Evolutionary conservation across 2,797 vertebrate genomes (phyloP).

Genomic region (Hirundo rustica): DNA sequence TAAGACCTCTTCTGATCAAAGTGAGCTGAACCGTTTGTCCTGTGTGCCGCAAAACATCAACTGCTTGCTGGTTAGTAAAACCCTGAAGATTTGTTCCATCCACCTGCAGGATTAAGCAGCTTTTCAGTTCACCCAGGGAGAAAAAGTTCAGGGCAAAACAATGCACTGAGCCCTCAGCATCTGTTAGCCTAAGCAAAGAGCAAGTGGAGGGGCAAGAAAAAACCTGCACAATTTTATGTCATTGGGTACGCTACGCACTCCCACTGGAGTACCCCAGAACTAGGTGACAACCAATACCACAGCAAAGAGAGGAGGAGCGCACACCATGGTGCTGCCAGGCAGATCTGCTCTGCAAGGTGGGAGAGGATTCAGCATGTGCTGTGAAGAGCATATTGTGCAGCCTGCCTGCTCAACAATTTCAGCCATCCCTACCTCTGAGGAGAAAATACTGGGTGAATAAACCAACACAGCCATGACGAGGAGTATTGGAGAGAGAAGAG

Average conservation of each 20-base stretch:
- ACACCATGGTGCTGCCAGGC: rapidly evolving
- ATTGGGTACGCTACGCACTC: background rate
- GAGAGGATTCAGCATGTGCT: background rate
- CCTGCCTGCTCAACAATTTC: background rate
- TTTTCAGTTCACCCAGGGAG: background rate
- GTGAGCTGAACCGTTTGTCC: slow-evolving; percentile 90
- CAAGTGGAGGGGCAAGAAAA: background rate
- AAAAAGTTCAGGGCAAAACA: background rate
- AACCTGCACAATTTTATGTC: background rate
- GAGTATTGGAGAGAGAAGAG: background rate
- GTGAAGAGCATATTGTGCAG: rapidly evolving
- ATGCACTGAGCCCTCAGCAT: background rate
- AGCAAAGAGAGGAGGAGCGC: background rate
- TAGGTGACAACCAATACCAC: background rate
- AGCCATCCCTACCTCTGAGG: rapidly evolving
- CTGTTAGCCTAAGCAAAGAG: background rate
- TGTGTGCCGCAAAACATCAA: slow-evolving; percentile 91
- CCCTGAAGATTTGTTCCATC: slow-evolving; percentile 94
- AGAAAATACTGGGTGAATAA: background rate
- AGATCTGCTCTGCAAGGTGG: background rate
- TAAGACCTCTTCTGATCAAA: slow-evolving; percentile 84
- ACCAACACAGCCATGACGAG: background rate
- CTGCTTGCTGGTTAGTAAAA: slow-evolving; percentile 97
- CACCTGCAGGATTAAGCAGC: slow-evolving; percentile 80
- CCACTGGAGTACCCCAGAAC: background rate